Conservation (phyloP, 1,140 invertebrate species). For the Hyles vespertilio region DNA sequence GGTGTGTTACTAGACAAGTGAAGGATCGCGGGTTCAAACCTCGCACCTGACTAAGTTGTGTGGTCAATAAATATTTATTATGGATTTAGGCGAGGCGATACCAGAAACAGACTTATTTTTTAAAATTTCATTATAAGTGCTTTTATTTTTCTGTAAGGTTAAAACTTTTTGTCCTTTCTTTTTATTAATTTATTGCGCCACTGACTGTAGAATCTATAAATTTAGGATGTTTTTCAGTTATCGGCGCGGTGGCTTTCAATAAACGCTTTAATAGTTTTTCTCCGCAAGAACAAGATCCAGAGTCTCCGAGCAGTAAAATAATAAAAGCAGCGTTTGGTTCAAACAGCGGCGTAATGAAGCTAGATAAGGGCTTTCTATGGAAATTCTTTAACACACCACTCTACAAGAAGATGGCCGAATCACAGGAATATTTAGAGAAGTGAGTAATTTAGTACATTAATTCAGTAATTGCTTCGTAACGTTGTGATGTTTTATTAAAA, state of each 20-base stretch:
- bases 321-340: constrained; percentile 84
- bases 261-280: constrained; percentile 81
- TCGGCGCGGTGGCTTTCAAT: constrained; percentile 82
- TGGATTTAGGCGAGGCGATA: background rate
- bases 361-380: constrained; percentile 89
- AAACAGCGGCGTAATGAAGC: constrained; percentile 82
- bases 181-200: background rate
- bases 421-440: constrained; percentile 86
- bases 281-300: constrained; percentile 70
- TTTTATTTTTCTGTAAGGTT: too few species aligned
- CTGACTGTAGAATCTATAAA: background rate
- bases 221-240: constrained; percentile 77
- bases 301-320: constrained; percentile 81
- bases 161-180: too few species aligned
- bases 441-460: constrained; percentile 56
- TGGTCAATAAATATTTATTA: too few species aligned
- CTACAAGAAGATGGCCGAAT: constrained; percentile 82
- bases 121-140: too few species aligned
- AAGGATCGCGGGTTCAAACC: too few species aligned
- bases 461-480: constrained; percentile 5
- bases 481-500: background rate
- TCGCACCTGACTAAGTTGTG: too few species aligned
- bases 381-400: constrained; percentile 82
- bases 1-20: too few species aligned
- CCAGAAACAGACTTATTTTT: background rate